Evolutionary conservation across 2,113 vertebrate genomes (phyloP).

Genomic region (Ibidorhyncha struthersii): DNA sequence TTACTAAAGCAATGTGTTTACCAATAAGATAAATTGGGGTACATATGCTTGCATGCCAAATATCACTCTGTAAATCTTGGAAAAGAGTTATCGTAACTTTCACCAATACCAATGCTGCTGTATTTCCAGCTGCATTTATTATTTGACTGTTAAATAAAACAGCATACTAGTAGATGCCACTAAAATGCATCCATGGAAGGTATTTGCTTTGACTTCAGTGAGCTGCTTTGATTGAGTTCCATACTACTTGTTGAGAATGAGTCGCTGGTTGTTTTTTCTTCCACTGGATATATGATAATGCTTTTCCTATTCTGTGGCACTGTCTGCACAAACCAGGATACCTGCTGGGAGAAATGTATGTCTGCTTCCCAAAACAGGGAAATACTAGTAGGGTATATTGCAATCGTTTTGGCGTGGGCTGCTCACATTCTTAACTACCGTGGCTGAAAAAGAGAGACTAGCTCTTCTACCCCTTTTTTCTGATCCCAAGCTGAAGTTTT

Average conservation of each 20-base stretch:
- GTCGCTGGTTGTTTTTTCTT: neutral
- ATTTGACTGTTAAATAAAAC: neutral
- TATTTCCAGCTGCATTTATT: neutral
- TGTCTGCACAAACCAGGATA: neutral
- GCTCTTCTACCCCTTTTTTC: neutral
- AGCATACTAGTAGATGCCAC: neutral
- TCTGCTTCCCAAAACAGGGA: slow-evolving; percentile 44
- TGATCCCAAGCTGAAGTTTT: slow-evolving; percentile 19
- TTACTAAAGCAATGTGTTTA: neutral
- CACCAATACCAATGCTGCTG: neutral
- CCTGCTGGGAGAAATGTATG: neutral
- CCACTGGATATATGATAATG: neutral
- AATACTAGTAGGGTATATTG: neutral
- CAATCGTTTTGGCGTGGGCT: slow-evolving; percentile 49
- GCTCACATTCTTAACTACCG: slow-evolving; percentile 58
- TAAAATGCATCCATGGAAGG: neutral
- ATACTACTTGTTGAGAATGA: neutral
- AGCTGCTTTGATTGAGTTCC: neutral
- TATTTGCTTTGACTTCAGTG: neutral
- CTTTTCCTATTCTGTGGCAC: neutral
- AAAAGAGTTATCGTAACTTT: neutral
- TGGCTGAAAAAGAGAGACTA: slow-evolving; percentile 73
- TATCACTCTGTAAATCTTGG: neutral
- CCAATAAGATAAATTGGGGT: neutral
- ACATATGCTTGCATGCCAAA: neutral